A percentile compares a stretch with the other conserved stretches of the same genome.
These are phyloP conservation scores for human (Homo sapiens) DNA, from an alignment of 2,113 vertebrate genomes.

Conservation along the genomic window DNA sequence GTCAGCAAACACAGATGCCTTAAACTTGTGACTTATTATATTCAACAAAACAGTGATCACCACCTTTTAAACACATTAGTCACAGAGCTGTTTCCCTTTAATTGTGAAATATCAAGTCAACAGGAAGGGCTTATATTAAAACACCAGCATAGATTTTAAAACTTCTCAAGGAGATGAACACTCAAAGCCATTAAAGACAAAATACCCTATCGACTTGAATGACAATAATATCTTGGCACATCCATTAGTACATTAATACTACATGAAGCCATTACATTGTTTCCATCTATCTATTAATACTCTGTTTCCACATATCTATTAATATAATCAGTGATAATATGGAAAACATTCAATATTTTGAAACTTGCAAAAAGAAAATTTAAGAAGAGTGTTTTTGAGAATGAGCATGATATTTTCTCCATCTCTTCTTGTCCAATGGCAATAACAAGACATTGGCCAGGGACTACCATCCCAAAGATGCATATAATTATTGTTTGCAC, in stretches of 20 bases:
- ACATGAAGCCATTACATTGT: slow-evolving; percentile 70
- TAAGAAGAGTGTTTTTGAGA: not conserved
- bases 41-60: slow-evolving; percentile 10
- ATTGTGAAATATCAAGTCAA: slow-evolving; percentile 44
- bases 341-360: slow-evolving; percentile 58
- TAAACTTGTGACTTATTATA: slow-evolving; percentile 50
- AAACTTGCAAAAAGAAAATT: slow-evolving; percentile 36
- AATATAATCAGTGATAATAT: slow-evolving; percentile 72
- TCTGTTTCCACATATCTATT: slow-evolving; percentile 72
- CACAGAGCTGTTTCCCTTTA: slow-evolving; percentile 9
- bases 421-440: not conserved
- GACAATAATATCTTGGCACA: slow-evolving; percentile 69
- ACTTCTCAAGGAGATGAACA: slow-evolving; percentile 47
- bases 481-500: not conserved
- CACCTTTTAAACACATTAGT: slow-evolving; percentile 50
- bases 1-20: slow-evolving; percentile 32
- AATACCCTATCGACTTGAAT: slow-evolving; percentile 74
- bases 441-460: not conserved
- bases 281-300: slow-evolving; percentile 75
- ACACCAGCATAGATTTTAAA: slow-evolving; percentile 49
- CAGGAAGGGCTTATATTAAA: slow-evolving; percentile 29
- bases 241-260: slow-evolving; percentile 81
- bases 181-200: slow-evolving; percentile 66
- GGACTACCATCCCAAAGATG: not conserved
- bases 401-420: not conserved